Base-by-base conservation (phyloP, 2,113 vertebrate genomes). In the Sinocyclocheilus anshuiensis region DNA sequence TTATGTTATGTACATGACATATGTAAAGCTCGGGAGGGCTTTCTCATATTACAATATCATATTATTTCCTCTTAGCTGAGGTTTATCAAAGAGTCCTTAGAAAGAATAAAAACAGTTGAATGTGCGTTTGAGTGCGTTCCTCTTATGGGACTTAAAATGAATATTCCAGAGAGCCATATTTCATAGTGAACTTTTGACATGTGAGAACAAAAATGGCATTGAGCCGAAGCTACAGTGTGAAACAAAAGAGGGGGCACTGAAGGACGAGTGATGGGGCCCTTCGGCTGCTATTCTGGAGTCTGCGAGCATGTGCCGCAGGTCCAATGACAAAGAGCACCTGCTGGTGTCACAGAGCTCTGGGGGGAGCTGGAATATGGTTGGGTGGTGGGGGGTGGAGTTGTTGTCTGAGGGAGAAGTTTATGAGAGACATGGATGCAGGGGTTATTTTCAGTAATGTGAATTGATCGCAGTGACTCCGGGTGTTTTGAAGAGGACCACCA, bases 251-350 rank as follows among this genome's bases (percentile, higher is more conserved):
- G 69, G 13, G 55, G 67, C 83, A 39, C 39, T 53, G 81, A 77
- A 74, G 72, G 61, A 75, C 79, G 72, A 67, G 36, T 9, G 65
- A 79, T 84, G 83, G 79, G 61, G n/a, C 48, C 82, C 78, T 74
- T 85, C 24, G 57, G 79, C 85, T 84, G 87, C 86, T 90, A 86
- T 75, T 90, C 86, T 77, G 82, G 86, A 91, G 83, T 88, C 72
- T 86, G 59, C 36, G 29, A 77, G 45, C 45, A 48, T 48, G 45
- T 12, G 45, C 45, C 45, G 11, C 45, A 48, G 84, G 87, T 83
- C 79, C 20, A 82, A 72, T 86, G 87, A 89, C 90, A 91, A 90
- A 90, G 84, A 91, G 69, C 88, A 91, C 89, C 89, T 92, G 89
- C 91, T 91, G 85, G 86, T 91, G 89, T 93, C 91, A 89, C 88